phyloP scores from a whole-genome alignment of 2,113 vertebrate species.

The Mobula hypostoma region DNA sequence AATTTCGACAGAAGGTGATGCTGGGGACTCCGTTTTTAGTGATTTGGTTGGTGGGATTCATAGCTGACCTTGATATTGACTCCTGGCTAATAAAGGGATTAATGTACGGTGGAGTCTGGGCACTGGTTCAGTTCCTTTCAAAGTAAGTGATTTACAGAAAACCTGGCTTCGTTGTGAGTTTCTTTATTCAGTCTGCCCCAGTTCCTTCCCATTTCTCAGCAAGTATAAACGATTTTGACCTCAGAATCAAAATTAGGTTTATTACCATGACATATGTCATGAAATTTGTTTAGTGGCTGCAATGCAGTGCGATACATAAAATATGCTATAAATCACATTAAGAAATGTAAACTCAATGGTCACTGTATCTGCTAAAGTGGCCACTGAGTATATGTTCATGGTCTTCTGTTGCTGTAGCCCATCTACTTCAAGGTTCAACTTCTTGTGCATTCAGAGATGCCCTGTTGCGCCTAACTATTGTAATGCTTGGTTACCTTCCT shows the following conservation, averaged over 20 bases:
- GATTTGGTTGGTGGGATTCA: conserved; percentile 97
- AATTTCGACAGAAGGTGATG: conserved; percentile 98
- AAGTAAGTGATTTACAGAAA: conserved; percentile 69
- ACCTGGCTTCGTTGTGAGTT: not conserved
- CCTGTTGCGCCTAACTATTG: too few species aligned
- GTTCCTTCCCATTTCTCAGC: not conserved
- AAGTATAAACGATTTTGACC: not conserved
- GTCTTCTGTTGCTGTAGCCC: too few species aligned
- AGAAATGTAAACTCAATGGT: too few species aligned
- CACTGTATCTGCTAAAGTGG: too few species aligned
- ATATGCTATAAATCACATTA: too few species aligned
- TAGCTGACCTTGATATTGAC: conserved; percentile 92
- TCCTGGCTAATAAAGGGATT: conserved; percentile 95
- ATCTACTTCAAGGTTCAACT: too few species aligned
- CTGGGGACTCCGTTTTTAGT: conserved; percentile 97
- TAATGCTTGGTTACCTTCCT: too few species aligned
- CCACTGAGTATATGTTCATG: too few species aligned
- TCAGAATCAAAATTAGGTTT: not conserved
- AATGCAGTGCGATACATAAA: too few species aligned
- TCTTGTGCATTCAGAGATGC: too few species aligned
- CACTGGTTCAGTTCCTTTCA: conserved; percentile 90
- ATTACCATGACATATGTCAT: too few species aligned
- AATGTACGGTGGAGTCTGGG: conserved; percentile 92
- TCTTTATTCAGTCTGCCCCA: conserved; percentile 10
- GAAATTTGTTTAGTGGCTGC: too few species aligned